A percentile compares a stretch with the other conserved stretches of the same genome.
These are phyloP conservation scores for Protomyctophum bolini DNA, from an alignment of 2,113 vertebrate species.

Conservation along the genomic window DNA sequence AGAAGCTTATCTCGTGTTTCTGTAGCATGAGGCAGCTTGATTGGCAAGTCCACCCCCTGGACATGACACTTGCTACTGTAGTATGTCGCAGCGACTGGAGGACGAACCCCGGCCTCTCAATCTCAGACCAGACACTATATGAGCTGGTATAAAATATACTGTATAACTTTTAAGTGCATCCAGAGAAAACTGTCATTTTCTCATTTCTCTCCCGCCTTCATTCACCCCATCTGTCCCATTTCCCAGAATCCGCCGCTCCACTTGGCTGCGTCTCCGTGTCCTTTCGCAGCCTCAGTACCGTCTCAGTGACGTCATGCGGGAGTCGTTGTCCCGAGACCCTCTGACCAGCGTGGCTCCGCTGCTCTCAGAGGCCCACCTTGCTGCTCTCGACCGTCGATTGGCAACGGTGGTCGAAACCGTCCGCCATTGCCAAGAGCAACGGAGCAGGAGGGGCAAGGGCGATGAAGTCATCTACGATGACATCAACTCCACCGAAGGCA, in stretches of 20 bases:
- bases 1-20: too few relatives aligned
- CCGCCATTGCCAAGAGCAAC: constrained; percentile 51
- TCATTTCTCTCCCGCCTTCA: background rate
- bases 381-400: constrained; percentile 74
- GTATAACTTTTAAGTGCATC: too few relatives aligned
- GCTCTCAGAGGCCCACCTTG: constrained; percentile 78
- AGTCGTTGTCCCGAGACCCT: constrained; percentile 76
- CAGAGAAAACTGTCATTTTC: background rate
- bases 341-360: constrained; percentile 70
- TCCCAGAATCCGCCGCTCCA: constrained; percentile 80
- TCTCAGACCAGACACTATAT: too few relatives aligned
- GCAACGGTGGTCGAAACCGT: constrained; percentile 60
- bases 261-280: constrained; percentile 77
- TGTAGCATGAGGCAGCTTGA: too few relatives aligned
- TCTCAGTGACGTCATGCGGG: constrained; percentile 76
- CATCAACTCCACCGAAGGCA: constrained; percentile 21
- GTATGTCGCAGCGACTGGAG: too few relatives aligned
- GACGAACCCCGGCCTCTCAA: too few relatives aligned
- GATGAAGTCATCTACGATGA: constrained; percentile 69
- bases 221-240: background rate
- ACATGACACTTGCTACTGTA: too few relatives aligned
- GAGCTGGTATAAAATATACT: too few relatives aligned
- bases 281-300: constrained; percentile 74
- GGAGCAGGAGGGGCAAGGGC: background rate
- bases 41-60: too few relatives aligned